Base-by-base conservation (phyloP, 37 sponge, comb jelly and placozoan genomes). In the Dysidea cf. avara region DNA sequence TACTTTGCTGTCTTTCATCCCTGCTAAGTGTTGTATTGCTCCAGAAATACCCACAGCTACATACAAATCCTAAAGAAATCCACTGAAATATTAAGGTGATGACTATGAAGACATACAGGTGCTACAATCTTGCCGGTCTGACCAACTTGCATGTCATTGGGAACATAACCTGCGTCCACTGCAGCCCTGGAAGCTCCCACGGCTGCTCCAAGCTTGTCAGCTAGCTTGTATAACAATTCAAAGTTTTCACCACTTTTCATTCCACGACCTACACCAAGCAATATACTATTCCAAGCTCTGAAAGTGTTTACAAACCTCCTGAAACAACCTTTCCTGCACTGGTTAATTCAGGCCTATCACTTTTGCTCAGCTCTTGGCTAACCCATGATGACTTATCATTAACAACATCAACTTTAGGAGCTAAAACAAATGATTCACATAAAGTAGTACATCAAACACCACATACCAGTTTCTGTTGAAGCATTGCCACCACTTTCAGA, bases 1-100 rank as follows among this genome's bases (percentile, higher is more conserved):
- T 48, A 90, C 93, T 83, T 99, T 99, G 69, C 99, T 99, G 81
- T 99, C 99, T 68, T 99, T 99, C 99, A 99, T 99, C 11, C 99
- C 99, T 57, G 99, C 99, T 49, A 99, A 76, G 52, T 99, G 99
- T 58, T 99, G 99, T 34, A 99, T 99, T 29, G 99, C 99, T 60
- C 99, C 99, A 2, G 99, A 99, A 25, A 99, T 99, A 21, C 99
- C 99, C 30, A 95, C 99, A 36, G 99, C 99, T 66, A 99, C 95
- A 59, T 99, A 99, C 39, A 99, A 68, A 16, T 99, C 94, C 94
- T 97, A 75, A 35, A 69, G 53, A 20, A 7, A 63, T 30, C 5
- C 11, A 9, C 4, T 30, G 6, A 63, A 14, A 26, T 9, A 5
- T 9, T 26, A 7, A 32, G 31, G 4, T 9, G 37, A 34, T 33